phyloP scores from a whole-genome alignment of 1,140 invertebrate genomes.

The Drosophila busckii region DNA sequence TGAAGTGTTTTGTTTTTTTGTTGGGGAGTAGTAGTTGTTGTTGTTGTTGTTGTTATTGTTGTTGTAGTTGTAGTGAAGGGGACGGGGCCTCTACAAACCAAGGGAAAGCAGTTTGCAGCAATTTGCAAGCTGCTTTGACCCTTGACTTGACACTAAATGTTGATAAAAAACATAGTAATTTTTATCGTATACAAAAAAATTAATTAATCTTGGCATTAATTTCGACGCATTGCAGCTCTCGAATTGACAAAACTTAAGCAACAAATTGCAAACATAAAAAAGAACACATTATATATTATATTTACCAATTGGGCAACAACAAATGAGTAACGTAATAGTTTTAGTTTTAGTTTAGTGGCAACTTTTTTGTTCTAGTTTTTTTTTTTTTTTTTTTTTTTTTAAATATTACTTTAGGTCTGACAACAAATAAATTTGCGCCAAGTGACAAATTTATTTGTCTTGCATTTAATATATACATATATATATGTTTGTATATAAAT shows the following conservation, averaged over 20 bases:
- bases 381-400: no score
- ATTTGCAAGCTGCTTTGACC: constrained; percentile 42
- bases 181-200: constrained; percentile 78
- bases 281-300: constrained; percentile 9
- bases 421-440: no score
- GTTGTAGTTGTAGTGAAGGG: constrained; percentile 17
- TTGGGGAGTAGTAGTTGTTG: no score
- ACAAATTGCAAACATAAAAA: constrained; percentile 38
- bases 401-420: no score
- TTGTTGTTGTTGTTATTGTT: constrained; percentile 8
- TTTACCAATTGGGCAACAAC: no score
- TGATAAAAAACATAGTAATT: constrained; percentile 78
- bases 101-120: constrained; percentile 47
- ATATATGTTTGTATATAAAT: constrained; percentile 14
- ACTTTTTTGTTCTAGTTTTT: no score
- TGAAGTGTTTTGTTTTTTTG: not conserved
- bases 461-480: constrained; percentile 9
- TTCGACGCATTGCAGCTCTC: no score
- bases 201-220: no score
- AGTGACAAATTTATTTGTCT: constrained; percentile 5
- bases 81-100: no score
- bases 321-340: no score
- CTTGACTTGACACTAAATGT: constrained; percentile 63
- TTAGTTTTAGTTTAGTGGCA: no score
- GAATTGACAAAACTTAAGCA: no score